Evolutionary conservation across 2,113 vertebrate genomes (phyloP), one percentile per base, ranked within the genome.

Genomic region (Phrynosoma blainvillii): DNA sequence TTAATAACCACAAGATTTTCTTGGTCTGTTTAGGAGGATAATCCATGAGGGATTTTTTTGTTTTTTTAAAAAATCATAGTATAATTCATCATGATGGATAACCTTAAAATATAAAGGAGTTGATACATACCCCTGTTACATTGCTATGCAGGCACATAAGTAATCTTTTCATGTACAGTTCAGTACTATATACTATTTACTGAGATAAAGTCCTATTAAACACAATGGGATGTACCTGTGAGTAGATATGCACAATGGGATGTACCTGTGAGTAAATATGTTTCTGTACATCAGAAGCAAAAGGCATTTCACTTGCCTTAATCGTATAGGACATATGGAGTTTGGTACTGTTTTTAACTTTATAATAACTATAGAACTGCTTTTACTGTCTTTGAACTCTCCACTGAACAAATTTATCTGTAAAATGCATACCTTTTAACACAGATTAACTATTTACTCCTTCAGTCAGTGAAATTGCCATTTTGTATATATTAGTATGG

Each of bases 1-100:
- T 87, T 66, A 79, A 75, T 13, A 90, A 32, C 42, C 77, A 23
- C 27, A 65, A 6, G 56, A 84, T 92, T 92, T 88, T 84, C 42
- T 89, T 0, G 86, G 80, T 27, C 16, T 90, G 27, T 87, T 74
- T 75, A 36, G 27, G 84, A 78, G 11, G 23, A 90, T 89, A 89
- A 85, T 4, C 75, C 52, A 1, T 21, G 54, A n/a, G 42, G 13
- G 36, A 2, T 36, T 36, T 36, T 36, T 36, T 36, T 36, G 1
- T 36, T 36, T 36, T 36, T 36, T 36, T 36, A n/a, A n/a, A n/a
- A n/a, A n/a, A n/a, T n/a, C n/a, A n/a, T n/a, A n/a, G n/a, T n/a
- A n/a, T n/a, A n/a, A n/a, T n/a, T 32, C 66, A 92, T 68, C 42
- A 68, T 70, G 40, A 88, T 42, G 27, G 25, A 85, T 3, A 90